These are phyloP conservation scores for Tadarida brasiliensis DNA, from an alignment of 2,797 vertebrate species.

Conservation along the genomic window DNA sequence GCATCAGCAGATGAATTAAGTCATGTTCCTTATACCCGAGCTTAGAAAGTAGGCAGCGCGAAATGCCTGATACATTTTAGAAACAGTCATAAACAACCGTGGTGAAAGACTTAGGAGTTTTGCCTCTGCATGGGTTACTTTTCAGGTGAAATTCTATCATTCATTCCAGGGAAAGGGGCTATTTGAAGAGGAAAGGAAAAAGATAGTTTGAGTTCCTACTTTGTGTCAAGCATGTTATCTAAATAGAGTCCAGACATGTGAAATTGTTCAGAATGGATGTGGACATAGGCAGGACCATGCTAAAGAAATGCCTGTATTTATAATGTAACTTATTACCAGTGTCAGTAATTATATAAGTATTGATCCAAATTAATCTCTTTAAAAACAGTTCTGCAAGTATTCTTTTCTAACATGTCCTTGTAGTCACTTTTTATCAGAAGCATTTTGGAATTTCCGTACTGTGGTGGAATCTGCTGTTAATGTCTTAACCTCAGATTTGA, in stretches of 20 bases:
- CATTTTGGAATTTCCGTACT: neutral
- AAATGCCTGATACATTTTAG: neutral
- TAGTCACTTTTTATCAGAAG: neutral
- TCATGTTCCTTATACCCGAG: neutral
- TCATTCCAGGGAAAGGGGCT: constrained; percentile 12
- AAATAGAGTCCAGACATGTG: constrained; percentile 16
- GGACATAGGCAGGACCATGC: neutral
- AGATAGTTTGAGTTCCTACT: neutral
- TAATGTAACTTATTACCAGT: neutral
- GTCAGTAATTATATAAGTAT: neutral
- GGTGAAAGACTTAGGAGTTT: neutral
- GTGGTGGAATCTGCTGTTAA: neutral
- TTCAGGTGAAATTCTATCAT: constrained; percentile 44
- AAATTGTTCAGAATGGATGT: neutral
- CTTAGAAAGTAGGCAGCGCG: neutral
- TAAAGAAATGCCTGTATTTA: constrained; percentile 8
- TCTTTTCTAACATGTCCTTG: neutral
- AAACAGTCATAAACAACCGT: neutral
- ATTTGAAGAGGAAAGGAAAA: constrained; percentile 8
- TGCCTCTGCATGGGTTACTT: constrained; percentile 6
- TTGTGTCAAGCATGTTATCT: neutral
- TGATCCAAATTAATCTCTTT: neutral
- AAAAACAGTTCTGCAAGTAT: neutral
- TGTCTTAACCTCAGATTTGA: neutral
- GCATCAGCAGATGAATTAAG: neutral